phyloP scores from a whole-genome alignment of 2,797 vertebrate genomes.

The Lateolabrax maculatus region DNA sequence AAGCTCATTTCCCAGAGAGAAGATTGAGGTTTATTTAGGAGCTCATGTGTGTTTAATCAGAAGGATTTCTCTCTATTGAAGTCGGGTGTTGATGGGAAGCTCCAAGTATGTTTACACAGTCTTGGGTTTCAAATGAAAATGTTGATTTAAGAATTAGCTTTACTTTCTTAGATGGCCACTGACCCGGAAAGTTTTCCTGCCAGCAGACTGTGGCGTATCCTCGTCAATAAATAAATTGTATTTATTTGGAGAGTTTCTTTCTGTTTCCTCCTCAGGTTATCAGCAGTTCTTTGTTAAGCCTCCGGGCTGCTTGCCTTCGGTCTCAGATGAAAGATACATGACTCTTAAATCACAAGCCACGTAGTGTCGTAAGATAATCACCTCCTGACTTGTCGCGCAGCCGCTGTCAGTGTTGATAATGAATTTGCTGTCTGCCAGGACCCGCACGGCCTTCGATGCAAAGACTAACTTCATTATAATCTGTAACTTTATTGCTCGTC shows the following conservation, averaged over 20 bases:
- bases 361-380: conserved; percentile 21
- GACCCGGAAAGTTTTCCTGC: background rate
- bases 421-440: conserved; percentile 20
- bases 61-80: conserved; percentile 26
- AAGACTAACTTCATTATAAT: conserved; percentile 23
- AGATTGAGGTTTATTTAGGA: conserved; percentile 4
- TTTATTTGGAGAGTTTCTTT: conserved; percentile 52
- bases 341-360: conserved; percentile 45
- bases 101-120: conserved; percentile 48
- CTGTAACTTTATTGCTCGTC: conserved; percentile 6
- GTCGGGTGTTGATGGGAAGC: conserved; percentile 16
- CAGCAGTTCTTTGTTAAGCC: conserved; percentile 27
- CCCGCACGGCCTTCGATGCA: background rate
- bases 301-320: conserved; percentile 27
- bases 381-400: conserved; percentile 17
- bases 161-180: conserved; percentile 33
- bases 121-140: conserved; percentile 35
- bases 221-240: background rate
- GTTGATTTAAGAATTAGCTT: conserved; percentile 49
- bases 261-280: conserved; percentile 59
- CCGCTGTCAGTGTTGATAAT: background rate
- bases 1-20: conserved; percentile 34
- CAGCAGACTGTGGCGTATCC: background rate
- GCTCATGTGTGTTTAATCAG: conserved; percentile 26
- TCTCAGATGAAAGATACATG: conserved; percentile 19